phyloP scores from a whole-genome alignment of 1,140 invertebrate species.

The Gerris buenoi region DNA sequence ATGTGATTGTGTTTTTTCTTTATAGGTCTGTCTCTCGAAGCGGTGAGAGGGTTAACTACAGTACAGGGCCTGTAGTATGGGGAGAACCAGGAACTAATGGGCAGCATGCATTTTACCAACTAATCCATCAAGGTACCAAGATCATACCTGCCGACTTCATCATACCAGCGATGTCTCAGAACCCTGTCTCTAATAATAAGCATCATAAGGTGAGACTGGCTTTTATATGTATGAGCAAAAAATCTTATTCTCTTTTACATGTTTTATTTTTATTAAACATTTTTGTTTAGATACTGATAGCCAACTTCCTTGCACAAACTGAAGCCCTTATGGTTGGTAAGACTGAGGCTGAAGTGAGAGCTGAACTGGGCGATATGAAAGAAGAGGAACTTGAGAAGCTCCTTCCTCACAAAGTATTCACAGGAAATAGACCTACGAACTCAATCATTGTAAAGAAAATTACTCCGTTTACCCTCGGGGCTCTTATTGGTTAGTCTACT shows the following conservation, averaged over 20 bases:
- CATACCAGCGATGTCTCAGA: conserved; percentile 81
- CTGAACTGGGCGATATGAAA: conserved; percentile 46
- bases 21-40: conserved; percentile 46
- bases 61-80: conserved; percentile 85
- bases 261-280: no score
- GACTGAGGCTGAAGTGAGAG: conserved; percentile 52
- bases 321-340: conserved; percentile 93
- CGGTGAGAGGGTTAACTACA: conserved; percentile 59
- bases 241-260: no score
- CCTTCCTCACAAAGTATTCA: conserved; percentile 91
- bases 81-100: conserved; percentile 99
- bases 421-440: conserved; percentile 94
- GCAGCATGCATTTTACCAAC: conserved; percentile 96
- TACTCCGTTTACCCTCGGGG: conserved; percentile 86
- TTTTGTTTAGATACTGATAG: conserved; percentile 62
- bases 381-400: conserved; percentile 39
- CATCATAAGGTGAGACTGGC: conserved; percentile 59
- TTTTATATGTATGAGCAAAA: no score
- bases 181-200: conserved; percentile 63
- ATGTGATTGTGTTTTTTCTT: background rate
- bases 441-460: conserved; percentile 89
- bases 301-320: conserved; percentile 97
- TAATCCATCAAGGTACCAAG: conserved; percentile 80
- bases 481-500: conserved; percentile 90
- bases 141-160: conserved; percentile 96